Evolutionary conservation across 1,140 invertebrate genomes (phyloP).

Genomic region (Drosophila azteca): DNA sequence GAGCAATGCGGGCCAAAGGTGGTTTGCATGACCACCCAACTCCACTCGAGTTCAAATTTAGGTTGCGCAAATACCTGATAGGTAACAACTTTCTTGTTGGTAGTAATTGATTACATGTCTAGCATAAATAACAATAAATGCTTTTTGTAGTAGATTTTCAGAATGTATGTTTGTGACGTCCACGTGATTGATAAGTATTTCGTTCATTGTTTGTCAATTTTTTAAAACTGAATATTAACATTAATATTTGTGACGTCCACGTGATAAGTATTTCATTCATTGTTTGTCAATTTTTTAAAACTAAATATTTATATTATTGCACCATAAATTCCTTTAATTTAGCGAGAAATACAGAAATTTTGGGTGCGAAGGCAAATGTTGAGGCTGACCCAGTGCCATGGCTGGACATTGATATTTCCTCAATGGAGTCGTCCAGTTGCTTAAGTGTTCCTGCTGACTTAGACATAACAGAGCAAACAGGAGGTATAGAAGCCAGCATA

Average conservation of each 20-base stretch:
- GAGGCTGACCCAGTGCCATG: neutral
- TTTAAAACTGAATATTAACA: neutral
- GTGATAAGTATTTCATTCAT: neutral
- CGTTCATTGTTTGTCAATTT: neutral
- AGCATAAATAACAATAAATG: too few relatives aligned
- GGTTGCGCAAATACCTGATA: neutral
- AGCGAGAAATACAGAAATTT: neutral
- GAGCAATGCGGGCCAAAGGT: constrained; percentile 16
- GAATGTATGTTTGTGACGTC: too few relatives aligned
- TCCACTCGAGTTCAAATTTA: neutral
- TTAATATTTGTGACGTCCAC: neutral
- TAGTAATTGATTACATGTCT: too few relatives aligned
- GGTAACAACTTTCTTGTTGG: neutral
- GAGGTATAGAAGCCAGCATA: neutral
- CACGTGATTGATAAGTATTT: constrained; percentile 1
- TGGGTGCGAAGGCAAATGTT: neutral
- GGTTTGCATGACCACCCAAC: constrained; percentile 13
- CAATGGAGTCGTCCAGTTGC: too few relatives aligned
- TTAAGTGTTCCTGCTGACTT: too few relatives aligned
- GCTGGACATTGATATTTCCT: neutral
- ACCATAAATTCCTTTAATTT: too few relatives aligned
- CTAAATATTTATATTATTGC: neutral
- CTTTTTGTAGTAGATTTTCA: too few relatives aligned
- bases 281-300: neutral
- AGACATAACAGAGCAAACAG: too few relatives aligned